Base-by-base conservation (phyloP, 1,140 invertebrate genomes). In the Ostrea denselamellosa region DNA sequence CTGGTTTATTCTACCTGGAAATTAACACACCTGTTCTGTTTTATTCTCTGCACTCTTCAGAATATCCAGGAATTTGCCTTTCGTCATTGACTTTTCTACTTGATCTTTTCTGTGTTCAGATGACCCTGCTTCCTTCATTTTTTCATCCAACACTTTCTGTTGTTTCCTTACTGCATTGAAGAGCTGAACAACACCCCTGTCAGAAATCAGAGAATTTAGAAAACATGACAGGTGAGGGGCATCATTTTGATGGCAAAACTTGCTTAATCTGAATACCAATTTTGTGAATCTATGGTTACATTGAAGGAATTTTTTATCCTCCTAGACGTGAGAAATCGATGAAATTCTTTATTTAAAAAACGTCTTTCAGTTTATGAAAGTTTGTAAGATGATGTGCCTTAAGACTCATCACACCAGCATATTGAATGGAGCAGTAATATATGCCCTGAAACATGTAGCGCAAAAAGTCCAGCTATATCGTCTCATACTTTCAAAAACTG, bases 81-180 rank as follows among this genome's bases (percentile, higher is more conserved):
- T 98, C 90, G 97, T 96, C 89, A 98, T 96, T 91, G 96, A 97
- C 93, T 97, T 97, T 51, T 98, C 94, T 65, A 97, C 97, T 94
- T 97, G 97, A 90, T 98, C 97, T 93, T 97, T 96, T 92, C 97
- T 97, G 65, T 96, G 95, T 94, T 98, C 97, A 52, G 97, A 95
- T n/a, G 96, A 96, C 52, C 97, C 97, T 82, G 96, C 97, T 88
- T 96, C 95, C 68, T 96, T 95, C 88, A 98, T 93, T 94, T 98
- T 96, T 85, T 96, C 96, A 84, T 97, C 96, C 83, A 98, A 95
- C 84, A 96, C 96, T 93, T 96, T 97, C 94, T 98, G 98, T 94
- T 98, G 98, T 90, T 97, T 96, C 92, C 96, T 96, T 0, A 98
- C 98, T 34, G 97, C 97, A 96, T 98, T 98, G 90, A 98, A 99